phyloP scores from a whole-genome alignment of 2,113 vertebrate genomes.

The Ictalurus furcatus region DNA sequence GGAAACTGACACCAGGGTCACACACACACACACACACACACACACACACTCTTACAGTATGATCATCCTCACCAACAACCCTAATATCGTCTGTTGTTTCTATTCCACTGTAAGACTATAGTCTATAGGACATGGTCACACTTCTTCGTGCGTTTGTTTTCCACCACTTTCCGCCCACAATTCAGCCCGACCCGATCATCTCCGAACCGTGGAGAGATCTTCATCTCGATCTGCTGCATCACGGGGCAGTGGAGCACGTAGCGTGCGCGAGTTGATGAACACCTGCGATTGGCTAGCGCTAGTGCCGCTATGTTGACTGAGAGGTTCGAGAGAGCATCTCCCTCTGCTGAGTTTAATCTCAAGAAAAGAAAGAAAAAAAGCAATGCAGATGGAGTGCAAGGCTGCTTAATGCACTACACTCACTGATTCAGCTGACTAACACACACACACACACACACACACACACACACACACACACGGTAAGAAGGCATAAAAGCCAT shows the following conservation, averaged over 20 bases:
- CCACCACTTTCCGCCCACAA: neutral
- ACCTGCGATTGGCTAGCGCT: too few species aligned
- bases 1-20: neutral
- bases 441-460: conserved; percentile 19
- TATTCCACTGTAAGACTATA: neutral
- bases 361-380: neutral
- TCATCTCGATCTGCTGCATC: neutral
- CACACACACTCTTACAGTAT: neutral
- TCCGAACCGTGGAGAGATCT: neutral
- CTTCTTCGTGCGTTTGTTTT: neutral
- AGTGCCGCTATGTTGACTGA: too few species aligned
- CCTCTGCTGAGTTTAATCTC: conserved; percentile 13
- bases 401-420: conserved; percentile 40
- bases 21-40: neutral
- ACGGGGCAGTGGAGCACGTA: neutral
- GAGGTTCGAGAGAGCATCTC: neutral
- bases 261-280: too few species aligned
- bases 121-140: neutral
- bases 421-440: conserved; percentile 9
- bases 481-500: conserved; percentile 37
- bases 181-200: neutral
- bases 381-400: conserved; percentile 9
- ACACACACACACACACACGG: conserved; percentile 31
- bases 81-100: neutral
- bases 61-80: neutral